Evolutionary conservation across 2,113 vertebrate genomes (phyloP), one percentile per base, ranked within the genome.

Genomic region (Lanius collurio): DNA sequence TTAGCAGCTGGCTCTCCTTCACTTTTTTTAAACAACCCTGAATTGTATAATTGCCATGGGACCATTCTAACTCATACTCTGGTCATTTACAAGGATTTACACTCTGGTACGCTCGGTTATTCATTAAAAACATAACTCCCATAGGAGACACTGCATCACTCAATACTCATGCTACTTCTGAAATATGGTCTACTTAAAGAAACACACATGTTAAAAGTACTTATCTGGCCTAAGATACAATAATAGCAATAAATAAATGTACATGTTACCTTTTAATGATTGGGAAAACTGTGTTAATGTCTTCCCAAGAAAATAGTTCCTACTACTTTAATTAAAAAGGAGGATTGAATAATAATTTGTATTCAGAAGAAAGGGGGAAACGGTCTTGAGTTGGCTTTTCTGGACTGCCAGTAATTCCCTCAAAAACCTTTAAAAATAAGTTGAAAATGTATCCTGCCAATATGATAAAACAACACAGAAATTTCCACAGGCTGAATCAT

Each of bases 101-200:
- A 84, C 71, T 57, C 81, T 84, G 35, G 52, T 74, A 74, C 46
- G 67, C 31, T 70, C 3, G 0, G 85, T 83, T 90, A 93, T 97
- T 98, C 97, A 98, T 98, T 98, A 98, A 98, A 98, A 98, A 94
- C 95, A 85, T 42, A 90, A 93, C n/a, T 96, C 95, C 86, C 94
- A 70, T 9, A 71, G 37, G 79, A 94, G 69, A 65, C 24, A 55
- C 26, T 26, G 42, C 49, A 62, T 81, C 77, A 87, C 60, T 90
- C 78, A 87, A 56, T 86, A 76, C 18, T 74, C 35, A 41, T 28
- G 62, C 53, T 85, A 53, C 65, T 87, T 89, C 47, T 94, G 78
- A 90, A 90, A 94, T 64, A 75, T 7, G 83, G 27, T 57, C 33
- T 74, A 53, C 67, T 79, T 93, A 75, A 93, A 67, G 70, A 93